phyloP scores from a whole-genome alignment of 2,113 vertebrate genomes.

The Lutjanus erythropterus region DNA sequence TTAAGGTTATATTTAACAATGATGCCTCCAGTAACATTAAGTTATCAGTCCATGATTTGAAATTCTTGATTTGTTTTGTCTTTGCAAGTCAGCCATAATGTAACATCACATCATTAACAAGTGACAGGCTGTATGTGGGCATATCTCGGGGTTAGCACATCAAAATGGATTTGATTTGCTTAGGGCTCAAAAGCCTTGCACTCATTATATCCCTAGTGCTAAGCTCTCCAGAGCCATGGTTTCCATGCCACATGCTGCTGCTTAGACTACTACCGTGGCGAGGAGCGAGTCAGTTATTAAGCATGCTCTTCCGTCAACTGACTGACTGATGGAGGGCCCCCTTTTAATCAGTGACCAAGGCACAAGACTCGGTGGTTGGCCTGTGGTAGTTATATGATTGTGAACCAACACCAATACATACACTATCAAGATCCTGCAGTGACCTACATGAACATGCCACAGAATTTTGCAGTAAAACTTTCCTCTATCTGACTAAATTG shows the following conservation, averaged over 20 bases:
- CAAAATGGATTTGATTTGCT: slow-evolving; percentile 60
- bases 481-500: not conserved
- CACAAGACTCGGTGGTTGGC: slow-evolving; percentile 16
- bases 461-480: not conserved
- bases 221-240: slow-evolving; percentile 45
- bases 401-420: slow-evolving; percentile 24
- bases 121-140: slow-evolving; percentile 10
- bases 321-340: slow-evolving; percentile 31
- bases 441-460: not conserved
- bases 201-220: slow-evolving; percentile 41
- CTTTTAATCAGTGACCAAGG: slow-evolving; percentile 61
- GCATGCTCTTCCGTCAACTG: slow-evolving; percentile 26
- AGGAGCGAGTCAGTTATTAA: slow-evolving; percentile 44
- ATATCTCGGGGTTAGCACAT: slow-evolving; percentile 45
- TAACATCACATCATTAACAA: slow-evolving; percentile 15
- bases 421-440: slow-evolving; percentile 11
- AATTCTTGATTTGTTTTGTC: slow-evolving; percentile 6
- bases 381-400: slow-evolving; percentile 5
- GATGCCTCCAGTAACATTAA: not conserved
- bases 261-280: slow-evolving; percentile 23
- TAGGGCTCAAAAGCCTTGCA: slow-evolving; percentile 34
- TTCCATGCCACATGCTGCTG: slow-evolving; percentile 45
- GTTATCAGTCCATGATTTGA: not conserved
- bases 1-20: not conserved
- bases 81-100: not conserved